Percentiles rank a stretch among this genome's conserved stretches.
Evolutionary conservation across 2,113 vertebrate genomes (phyloP).

Genomic region (Seriola rivoliana): DNA sequence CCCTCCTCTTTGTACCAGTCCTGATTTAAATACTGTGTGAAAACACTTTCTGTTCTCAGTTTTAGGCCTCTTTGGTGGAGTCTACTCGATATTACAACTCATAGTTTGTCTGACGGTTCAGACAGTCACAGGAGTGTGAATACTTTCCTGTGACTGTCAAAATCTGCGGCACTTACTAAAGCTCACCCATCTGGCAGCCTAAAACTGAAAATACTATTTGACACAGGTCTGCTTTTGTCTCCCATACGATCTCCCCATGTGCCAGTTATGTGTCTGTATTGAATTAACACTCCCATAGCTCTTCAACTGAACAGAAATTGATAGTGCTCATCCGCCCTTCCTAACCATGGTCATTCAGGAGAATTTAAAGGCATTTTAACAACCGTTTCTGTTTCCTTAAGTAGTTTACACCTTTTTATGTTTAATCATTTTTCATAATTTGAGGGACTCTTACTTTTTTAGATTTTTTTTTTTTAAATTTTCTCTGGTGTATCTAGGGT

Average conservation of each 20-base stretch:
- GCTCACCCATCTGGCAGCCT: conserved; percentile 13
- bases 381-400: conserved; percentile 14
- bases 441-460: conserved; percentile 32
- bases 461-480: background rate
- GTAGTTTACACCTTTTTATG: conserved; percentile 50
- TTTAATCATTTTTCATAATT: conserved; percentile 18
- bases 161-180: conserved; percentile 18
- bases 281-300: conserved; percentile 52
- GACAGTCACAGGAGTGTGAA: conserved; percentile 32
- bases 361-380: conserved; percentile 31
- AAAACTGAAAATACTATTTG: conserved; percentile 49
- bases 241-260: conserved; percentile 59
- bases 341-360: conserved; percentile 19
- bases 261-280: conserved; percentile 65
- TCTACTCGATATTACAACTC: background rate
- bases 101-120: background rate
- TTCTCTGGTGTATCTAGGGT: conserved; percentile 20
- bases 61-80: conserved; percentile 30
- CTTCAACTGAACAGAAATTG: conserved; percentile 31
- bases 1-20: conserved; percentile 54
- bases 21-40: conserved; percentile 62
- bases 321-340: conserved; percentile 1
- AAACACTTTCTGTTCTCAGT: conserved; percentile 2
- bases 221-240: conserved; percentile 54
- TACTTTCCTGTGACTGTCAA: conserved; percentile 17